Evolutionary conservation across 92 coral and sea anemone genomes (phyloP).

Genomic region (Umimayanthus kanabou): DNA sequence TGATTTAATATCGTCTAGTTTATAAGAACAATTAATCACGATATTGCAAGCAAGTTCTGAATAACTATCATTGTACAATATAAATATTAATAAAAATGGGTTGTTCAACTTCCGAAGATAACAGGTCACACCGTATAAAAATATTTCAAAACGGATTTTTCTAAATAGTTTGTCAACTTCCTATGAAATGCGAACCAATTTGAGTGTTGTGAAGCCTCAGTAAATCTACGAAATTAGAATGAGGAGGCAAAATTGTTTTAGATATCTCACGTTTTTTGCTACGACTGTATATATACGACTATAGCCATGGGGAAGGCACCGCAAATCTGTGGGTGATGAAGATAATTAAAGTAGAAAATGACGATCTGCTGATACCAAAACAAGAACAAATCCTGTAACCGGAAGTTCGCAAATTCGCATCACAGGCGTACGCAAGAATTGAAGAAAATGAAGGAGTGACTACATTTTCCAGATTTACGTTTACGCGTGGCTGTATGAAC

Average conservation of each 20-base stretch:
- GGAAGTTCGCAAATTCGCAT: constrained; percentile 53
- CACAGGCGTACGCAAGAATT: constrained; percentile 6
- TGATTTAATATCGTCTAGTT: constrained; percentile 3
- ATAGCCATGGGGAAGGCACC: not conserved
- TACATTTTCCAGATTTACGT: not conserved
- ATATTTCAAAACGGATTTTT: not conserved
- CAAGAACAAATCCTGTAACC: constrained; percentile 46
- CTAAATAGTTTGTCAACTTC: not conserved
- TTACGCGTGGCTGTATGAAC: not conserved
- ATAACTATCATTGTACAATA: constrained; percentile 33
- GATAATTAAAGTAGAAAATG: constrained; percentile 32
- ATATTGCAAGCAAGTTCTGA: constrained; percentile 44
- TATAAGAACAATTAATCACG: constrained; percentile 24
- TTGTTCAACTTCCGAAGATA: constrained; percentile 27
- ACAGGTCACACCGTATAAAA: constrained; percentile 1
- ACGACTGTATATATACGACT: too few species aligned
- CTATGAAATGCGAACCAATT: not conserved
- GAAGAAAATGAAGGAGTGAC: not conserved
- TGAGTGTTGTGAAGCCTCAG: not conserved
- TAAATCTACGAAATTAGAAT: not conserved
- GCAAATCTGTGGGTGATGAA: not conserved
- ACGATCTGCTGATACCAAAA: constrained; percentile 8
- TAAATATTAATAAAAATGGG: not conserved
- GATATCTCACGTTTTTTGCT: too few species aligned
- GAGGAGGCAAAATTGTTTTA: not conserved